Evolutionary conservation across 2,888 invertebrate species (phyloP).

Genomic region (Harpalus rufipes): DNA sequence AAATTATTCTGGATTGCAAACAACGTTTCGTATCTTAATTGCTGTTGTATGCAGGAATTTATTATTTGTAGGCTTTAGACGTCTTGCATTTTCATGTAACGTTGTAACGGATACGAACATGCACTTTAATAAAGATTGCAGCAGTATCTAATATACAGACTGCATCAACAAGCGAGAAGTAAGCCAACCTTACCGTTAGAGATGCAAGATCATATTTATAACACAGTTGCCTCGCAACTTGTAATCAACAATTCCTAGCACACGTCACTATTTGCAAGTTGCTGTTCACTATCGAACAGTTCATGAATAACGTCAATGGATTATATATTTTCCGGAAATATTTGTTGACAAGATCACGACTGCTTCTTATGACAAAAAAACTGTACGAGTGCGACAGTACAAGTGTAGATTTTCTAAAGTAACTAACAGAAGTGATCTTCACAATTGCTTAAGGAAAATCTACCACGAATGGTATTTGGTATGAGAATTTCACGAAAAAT

Average conservation of each 20-base stretch:
- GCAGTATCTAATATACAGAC: slow-evolving; percentile 22
- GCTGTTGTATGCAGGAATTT: background rate
- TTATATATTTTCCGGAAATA: too few species aligned
- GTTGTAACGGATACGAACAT: slow-evolving; percentile 2
- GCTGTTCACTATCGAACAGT: background rate
- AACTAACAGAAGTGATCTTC: too few species aligned
- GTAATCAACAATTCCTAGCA: background rate
- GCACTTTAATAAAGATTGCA: slow-evolving; percentile 36
- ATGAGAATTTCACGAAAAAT: too few species aligned
- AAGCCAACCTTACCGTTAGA: slow-evolving; percentile 52
- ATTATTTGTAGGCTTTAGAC: background rate
- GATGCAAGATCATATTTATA: slow-evolving; percentile 58
- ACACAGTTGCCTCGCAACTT: slow-evolving; percentile 1
- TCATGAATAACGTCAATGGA: slow-evolving; percentile 55
- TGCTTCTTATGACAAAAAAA: too few species aligned
- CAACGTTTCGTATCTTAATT: background rate
- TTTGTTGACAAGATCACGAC: too few species aligned
- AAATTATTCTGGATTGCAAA: too few species aligned
- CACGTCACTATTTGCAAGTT: background rate
- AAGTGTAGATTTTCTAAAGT: too few species aligned
- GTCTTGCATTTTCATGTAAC: background rate
- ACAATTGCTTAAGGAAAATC: too few species aligned
- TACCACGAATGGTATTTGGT: too few species aligned
- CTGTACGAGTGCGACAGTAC: too few species aligned
- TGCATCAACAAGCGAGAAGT: slow-evolving; percentile 4